phyloP scores from a whole-genome alignment of 30 jellyfish, hydroid and myxozoan genomes.

The Rhopilema esculentum region DNA sequence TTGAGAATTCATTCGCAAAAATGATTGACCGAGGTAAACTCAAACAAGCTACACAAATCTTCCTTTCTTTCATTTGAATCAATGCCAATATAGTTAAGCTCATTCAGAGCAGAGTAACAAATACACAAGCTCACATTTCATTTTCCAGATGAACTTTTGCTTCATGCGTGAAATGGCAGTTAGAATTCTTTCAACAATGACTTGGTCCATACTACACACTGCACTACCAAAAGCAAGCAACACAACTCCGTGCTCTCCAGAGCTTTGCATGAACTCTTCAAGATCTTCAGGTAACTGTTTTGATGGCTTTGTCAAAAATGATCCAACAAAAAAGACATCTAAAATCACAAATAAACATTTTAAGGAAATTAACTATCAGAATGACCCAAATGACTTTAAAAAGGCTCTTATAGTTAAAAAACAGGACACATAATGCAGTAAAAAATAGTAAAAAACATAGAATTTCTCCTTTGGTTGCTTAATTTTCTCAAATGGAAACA shows the following conservation, averaged over 20 bases:
- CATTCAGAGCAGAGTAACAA: not conserved
- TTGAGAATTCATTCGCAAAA: too few relatives aligned
- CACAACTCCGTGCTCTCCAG: slow-evolving; percentile 72
- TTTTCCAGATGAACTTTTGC: slow-evolving; percentile 11
- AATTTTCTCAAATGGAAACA: too few relatives aligned
- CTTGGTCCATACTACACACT: slow-evolving; percentile 8
- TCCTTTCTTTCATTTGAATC: too few relatives aligned
- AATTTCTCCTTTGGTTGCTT: too few relatives aligned
- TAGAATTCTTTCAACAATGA: slow-evolving; percentile 4
- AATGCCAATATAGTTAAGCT: not conserved
- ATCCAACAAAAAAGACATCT: slow-evolving; percentile 28
- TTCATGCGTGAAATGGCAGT: slow-evolving; percentile 6
- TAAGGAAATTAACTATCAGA: not conserved
- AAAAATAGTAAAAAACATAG: too few relatives aligned
- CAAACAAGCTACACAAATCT: not conserved
- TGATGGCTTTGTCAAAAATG: slow-evolving; percentile 20
- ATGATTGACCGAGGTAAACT: too few relatives aligned
- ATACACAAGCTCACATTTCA: not conserved
- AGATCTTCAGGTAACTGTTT: slow-evolving; percentile 12
- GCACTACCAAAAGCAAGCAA: slow-evolving; percentile 52
- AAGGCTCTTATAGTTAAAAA: not conserved
- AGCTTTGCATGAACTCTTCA: slow-evolving; percentile 57
- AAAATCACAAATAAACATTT: not conserved
- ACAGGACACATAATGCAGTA: not conserved
- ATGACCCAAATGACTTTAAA: not conserved